Conservation (phyloP, 1,140 invertebrate genomes). For the Metaphire vulgaris region DNA sequence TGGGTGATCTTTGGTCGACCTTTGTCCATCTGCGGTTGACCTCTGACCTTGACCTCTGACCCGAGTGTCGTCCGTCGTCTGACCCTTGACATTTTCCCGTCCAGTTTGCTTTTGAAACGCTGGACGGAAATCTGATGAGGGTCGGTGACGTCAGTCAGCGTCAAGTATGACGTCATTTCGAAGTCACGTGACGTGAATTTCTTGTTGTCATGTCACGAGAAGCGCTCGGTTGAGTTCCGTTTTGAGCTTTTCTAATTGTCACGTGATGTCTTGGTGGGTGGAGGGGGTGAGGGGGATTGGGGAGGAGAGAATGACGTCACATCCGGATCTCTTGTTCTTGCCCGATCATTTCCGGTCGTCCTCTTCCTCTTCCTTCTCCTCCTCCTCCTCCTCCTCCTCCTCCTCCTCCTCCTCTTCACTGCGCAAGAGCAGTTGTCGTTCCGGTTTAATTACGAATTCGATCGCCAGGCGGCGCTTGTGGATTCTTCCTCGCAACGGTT, state of each 20-base stretch:
- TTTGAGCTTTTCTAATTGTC: too few relatives aligned
- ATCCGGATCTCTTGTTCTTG: not conserved
- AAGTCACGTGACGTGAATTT: not conserved
- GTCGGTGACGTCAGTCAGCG: not conserved
- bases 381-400: not conserved
- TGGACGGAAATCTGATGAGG: constrained; percentile 1
- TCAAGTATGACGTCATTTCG: not conserved
- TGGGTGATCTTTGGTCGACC: not conserved
- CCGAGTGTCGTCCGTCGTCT: not conserved
- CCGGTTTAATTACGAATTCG: not conserved
- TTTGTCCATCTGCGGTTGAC: not conserved
- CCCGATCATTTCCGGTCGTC: not conserved
- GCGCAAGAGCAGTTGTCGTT: not conserved
- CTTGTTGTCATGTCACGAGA: not conserved
- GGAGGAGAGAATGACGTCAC: not conserved
- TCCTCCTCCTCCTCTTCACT: not conserved
- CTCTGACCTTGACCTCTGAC: too few relatives aligned
- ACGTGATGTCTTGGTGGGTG: too few relatives aligned
- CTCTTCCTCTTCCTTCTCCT: not conserved
- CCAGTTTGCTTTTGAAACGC: not conserved
- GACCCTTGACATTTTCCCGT: not conserved
- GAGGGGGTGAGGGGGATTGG: too few relatives aligned
- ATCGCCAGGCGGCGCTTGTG: too few relatives aligned
- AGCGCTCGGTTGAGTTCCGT: not conserved
- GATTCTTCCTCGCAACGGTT: too few relatives aligned